Percentiles rank a stretch among this genome's conserved stretches.
Conservation (phyloP, 2,888 invertebrate species). For the Xylota segnis region DNA sequence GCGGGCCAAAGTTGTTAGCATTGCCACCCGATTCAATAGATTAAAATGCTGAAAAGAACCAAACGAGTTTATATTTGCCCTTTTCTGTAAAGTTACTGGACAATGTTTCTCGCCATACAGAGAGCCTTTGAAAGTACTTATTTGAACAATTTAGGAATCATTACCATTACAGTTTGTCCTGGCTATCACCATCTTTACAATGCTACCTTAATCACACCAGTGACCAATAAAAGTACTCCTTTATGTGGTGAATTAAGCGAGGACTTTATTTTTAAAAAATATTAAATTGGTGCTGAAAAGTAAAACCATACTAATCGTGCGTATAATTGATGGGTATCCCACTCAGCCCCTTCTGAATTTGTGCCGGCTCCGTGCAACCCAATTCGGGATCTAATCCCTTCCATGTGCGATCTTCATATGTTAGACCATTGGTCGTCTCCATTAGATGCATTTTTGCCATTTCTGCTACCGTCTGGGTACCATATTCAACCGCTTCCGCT, state of each 20-base stretch:
- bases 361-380: constrained; percentile 89
- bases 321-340: constrained; percentile 91
- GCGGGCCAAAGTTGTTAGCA: no score
- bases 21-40: no score
- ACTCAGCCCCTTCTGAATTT: constrained; percentile 89
- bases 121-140: no score
- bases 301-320: constrained; percentile 78
- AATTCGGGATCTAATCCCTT: constrained; percentile 93
- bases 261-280: constrained; percentile 54
- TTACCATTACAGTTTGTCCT: no score
- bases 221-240: not conserved
- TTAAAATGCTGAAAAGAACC: no score
- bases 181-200: no score
- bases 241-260: constrained; percentile 18
- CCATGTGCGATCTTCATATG: constrained; percentile 89
- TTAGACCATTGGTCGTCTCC: constrained; percentile 81
- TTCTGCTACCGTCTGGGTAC: constrained; percentile 81
- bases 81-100: no score
- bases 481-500: constrained; percentile 69
- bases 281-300: not conserved
- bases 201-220: not conserved
- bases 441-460: constrained; percentile 80
- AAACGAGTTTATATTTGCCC: no score
- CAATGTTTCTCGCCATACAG: no score
- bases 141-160: no score